Conservation (phyloP, 2,113 vertebrate genomes). For the Sarotherodon lohbergeri region DNA sequence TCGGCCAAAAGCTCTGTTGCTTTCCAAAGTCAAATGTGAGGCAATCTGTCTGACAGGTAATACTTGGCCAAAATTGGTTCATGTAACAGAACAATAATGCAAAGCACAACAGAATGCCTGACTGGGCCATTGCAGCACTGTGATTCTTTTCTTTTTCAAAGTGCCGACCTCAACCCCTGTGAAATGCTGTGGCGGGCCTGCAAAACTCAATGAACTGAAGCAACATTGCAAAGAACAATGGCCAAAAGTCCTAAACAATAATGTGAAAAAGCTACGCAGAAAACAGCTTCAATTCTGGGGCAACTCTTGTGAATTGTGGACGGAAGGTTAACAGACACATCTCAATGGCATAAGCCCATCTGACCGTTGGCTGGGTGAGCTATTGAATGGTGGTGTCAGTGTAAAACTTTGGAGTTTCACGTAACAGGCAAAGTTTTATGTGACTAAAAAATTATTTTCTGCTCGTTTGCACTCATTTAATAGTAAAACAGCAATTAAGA, state of each 20-base stretch:
- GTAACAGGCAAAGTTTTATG: background rate
- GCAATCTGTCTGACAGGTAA: background rate
- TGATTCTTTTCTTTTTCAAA: background rate
- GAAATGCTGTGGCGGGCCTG: background rate
- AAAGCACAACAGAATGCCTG: background rate
- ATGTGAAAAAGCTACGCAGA: background rate
- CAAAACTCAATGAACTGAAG: background rate
- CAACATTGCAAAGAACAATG: background rate
- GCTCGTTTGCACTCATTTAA: background rate
- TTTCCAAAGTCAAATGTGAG: background rate
- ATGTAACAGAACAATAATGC: background rate
- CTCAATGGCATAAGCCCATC: background rate
- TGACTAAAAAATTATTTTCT: background rate
- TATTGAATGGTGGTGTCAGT: rapidly evolving
- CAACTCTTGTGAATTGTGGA: background rate
- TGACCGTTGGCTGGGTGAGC: background rate
- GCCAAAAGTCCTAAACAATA: background rate
- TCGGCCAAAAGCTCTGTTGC: rapidly evolving
- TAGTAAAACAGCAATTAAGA: background rate
- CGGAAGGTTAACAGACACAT: background rate
- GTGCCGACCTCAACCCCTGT: background rate
- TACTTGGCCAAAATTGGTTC: background rate
- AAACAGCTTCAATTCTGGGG: background rate
- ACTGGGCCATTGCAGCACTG: background rate
- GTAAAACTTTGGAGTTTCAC: background rate